Evolutionary conservation across 2,113 vertebrate species (phyloP), one percentile per base, ranked within the genome.

Genomic region (Grus americana): DNA sequence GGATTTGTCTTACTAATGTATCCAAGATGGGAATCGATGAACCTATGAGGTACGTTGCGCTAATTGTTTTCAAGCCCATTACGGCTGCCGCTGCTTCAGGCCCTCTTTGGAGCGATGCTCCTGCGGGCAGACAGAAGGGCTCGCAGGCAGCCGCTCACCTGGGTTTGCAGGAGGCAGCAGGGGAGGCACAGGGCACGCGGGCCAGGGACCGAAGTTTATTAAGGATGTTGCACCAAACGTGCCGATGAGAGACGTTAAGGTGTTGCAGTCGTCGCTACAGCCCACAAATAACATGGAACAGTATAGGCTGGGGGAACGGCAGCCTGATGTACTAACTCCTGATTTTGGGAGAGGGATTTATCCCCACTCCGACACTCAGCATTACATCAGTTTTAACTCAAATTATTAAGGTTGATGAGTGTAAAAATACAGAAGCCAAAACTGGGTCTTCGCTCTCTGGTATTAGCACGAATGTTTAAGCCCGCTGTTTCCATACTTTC

Each of bases 31-130:
- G 61, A 87, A 94, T 44, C 11, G 16, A 88, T 61, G 81, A 66
- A 70, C 61, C 84, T 40, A 6, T 29, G 47, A 50, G 78, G 66
- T 52, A 84, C 5, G 54, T 12, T 38, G 73, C 70, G 74, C 82
- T 96, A 90, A 95, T 42, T 82, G 84, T 94, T 88, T 79, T 62
- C 68, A 95, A 92, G 78, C 46, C 73, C 38, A 13, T 86, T 66
- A 58, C 30, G 73, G 91, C 58, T 54, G 46, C 61, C 36, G 22
- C 17, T 57, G 81, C 88, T 74, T 12, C 55, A 57, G 83, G 76
- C 42, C 15, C n/a, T 86, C 68, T 62, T 24, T 18, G 61, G 46
- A 85, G 85, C 12, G 7, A 52, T 1, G 79, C 58, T 68, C 38
- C 55, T 29, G 67, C 3, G 0, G 10, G 54, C 70, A 88, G 57